Base-by-base conservation (phyloP, 2,888 invertebrate genomes). In the Acleris cristana region DNA sequence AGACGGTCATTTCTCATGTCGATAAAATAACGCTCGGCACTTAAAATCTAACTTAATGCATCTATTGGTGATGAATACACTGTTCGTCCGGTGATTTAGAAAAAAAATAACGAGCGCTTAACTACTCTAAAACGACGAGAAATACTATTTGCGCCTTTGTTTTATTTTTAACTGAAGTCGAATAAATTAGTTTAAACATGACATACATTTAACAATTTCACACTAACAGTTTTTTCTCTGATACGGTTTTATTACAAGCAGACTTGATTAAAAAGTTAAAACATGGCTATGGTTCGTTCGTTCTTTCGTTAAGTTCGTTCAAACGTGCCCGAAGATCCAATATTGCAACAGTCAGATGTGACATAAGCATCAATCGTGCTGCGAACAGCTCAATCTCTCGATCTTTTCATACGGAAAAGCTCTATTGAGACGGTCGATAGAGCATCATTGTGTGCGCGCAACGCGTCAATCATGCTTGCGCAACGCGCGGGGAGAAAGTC, bases 381-480 rank as follows among this genome's bases (percentile, higher is more conserved):
- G 66, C 71, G 75, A 83, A 87, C 82, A 78, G 81, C 83, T 88
- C 83, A 84, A 88, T 88, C 86, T 81, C 76, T 81, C 83, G 87
- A 88, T 87, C 87, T 87, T 85, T 81, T 79, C 82, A 80, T 79
- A 84, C 83, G 82, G 82, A 85, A 88, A 86, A 83, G 80, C 80
- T 82, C 79, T 73, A 86, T 87, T 84, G 81, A 85, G 85, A 83
- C 78, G 77, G 77, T 79, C 82, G 84, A 85, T 85, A 85, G 82
- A 78, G 78, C 83, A 84, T 80, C 76, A 79, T 86, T 86, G 86
- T 84, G 83, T 80, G 79, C 81, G 79, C 81, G 76, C 79, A 79
- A 79, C 80, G 79, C 86, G 88, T 90, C 91, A 89, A 89, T 90
- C 89, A 89, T 69, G 69, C 74, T 90, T 89, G 78, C 85, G 84